Conservation (phyloP, 2,797 vertebrate genomes). For the Periparus ater region DNA sequence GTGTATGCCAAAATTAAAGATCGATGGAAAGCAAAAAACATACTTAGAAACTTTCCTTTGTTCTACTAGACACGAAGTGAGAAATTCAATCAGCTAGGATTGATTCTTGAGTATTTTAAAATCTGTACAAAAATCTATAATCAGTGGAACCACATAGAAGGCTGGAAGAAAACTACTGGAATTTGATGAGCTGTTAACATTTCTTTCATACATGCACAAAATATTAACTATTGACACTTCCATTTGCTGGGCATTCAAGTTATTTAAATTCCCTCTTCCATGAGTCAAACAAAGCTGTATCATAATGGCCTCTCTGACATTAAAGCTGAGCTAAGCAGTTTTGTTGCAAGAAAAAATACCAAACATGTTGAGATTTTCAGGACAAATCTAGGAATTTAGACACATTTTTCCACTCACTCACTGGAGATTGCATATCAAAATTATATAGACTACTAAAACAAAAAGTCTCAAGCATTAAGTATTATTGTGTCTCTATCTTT, state of each 20-base stretch:
- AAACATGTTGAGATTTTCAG: neutral
- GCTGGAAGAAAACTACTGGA: neutral
- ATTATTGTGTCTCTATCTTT: neutral
- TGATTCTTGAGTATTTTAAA: neutral
- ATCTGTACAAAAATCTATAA: neutral
- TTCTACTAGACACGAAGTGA: neutral
- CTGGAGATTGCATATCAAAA: neutral
- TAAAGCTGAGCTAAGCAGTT: neutral
- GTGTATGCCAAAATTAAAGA: neutral
- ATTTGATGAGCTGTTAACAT: neutral
- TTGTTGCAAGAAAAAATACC: neutral
- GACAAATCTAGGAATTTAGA: neutral
- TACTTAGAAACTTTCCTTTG: neutral
- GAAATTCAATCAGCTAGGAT: neutral
- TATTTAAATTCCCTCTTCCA: neutral
- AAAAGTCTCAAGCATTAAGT: neutral
- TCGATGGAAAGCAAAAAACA: neutral
- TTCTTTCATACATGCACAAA: neutral
- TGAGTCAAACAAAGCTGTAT: neutral
- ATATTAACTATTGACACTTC: neutral
- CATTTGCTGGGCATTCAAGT: neutral
- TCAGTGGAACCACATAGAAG: neutral
- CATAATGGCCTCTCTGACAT: neutral
- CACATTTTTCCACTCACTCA: neutral
- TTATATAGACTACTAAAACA: neutral